Base-by-base conservation (phyloP, 2,888 invertebrate species). In the Tachina lurida region DNA sequence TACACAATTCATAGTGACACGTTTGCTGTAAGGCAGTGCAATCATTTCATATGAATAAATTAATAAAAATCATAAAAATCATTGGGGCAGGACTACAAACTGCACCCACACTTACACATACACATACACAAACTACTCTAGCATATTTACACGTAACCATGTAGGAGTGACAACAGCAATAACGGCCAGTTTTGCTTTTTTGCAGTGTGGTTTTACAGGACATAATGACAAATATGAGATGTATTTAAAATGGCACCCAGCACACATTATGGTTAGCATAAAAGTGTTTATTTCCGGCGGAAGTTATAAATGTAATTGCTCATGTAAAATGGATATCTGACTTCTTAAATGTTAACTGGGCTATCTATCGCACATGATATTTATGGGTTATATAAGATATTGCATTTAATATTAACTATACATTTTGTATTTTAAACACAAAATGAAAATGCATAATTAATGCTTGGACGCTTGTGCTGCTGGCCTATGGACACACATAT, bases 381-480 rank as follows among this genome's bases (percentile, higher is more conserved):
- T 31, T 49, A 31, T 31, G 31, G 31, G 43, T 45, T 62, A 68
- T 68, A 71, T 71, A 52, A 73, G 71, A 80, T 76, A 76, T 84
- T 84, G 80, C 76, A 80, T 84, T 70, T 56, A 43, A 79, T 73
- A 84, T 80, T 71, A 84, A 80, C 54, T 43, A 43, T 49, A 62
- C 56, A 75, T 19, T 62, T 79, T 77, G 63, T 47, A 58, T 73
- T 49, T 67, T 77, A 77, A 81, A 84, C 70, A 81, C n/a, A 43
- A 81, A 84, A 81, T 81, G 84, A 81, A 77, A 77, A 81, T 84
- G 67, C 73, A 84, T 84, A 84, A 84, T 77, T 84, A 77, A 84
- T 80, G 60, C 67, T 47, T 79, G 52, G 10, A 68, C 8, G 31
- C n/a, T 19, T 58, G 15, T 58, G 7, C n/a, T 68, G 31, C 31